Evolutionary conservation across 2,797 vertebrate genomes (phyloP), one percentile per base, ranked within the genome.

Genomic region (Sebastes vulpes): DNA sequence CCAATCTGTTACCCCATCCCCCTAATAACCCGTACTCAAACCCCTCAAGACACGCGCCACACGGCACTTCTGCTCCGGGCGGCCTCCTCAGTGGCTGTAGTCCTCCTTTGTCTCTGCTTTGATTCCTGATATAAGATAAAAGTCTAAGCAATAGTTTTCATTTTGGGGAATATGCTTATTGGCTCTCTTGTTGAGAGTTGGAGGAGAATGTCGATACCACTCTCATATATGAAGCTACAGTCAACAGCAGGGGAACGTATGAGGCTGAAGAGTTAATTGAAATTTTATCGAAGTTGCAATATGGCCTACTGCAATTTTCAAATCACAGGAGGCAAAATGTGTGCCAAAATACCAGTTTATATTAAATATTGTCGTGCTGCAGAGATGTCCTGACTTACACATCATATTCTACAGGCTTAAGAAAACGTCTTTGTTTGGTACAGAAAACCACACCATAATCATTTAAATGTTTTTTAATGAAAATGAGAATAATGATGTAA

Each of bases 1-100:
- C 60, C 75, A 82, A 68, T 88, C 77, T 84, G 82, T 75, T 58
- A 26, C 56, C 63, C 58, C 28, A 29, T 58, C 23, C 70, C 53
- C 74, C 35, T 75, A 70, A 76, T 61, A 66, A 80, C 63, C 48
- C 31, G 1, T 4, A 23, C 21, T 38, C 64, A 80, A 75, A 31
- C 32, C 75, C 54, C 79, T 76, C 25, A 38, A 57, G 70, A 85
- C 69, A 25, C 1, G 0, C 3, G 14, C 57, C 72, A 65, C 66
- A 77, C 10, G 35, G 20, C 4, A 32, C 52, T n/a, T 78, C 77
- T 21, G 38, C 50, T 75, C 57, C 28, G 35, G n/a, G 50, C 0
- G 4, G n/a, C 52, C 31, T 74, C 70, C 28, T 57, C 42, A 11
- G 21, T 32, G 25, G 16, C 38, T 26, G 5, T 57, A 26, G 53